These are phyloP conservation scores for Xenopus petersii DNA, from an alignment of 2,797 vertebrate genomes.

Conservation along the genomic window DNA sequence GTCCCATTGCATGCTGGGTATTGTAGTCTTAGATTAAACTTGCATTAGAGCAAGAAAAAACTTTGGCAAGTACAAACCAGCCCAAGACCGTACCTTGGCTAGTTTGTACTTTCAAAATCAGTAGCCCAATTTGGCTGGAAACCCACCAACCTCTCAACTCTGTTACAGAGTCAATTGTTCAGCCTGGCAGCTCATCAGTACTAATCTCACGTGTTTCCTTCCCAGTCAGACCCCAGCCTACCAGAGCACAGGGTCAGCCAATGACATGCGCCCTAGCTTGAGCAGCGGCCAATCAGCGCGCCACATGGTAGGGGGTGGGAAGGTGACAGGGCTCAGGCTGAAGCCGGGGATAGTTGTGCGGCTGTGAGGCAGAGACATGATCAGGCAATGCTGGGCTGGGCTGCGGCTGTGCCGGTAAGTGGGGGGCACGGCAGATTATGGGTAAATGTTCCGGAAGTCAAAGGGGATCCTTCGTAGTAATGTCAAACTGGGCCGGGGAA, in stretches of 20 bases:
- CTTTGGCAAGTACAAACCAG: no score
- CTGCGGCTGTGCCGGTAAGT: slow-evolving; percentile 26
- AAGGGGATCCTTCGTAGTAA: no score
- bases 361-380: slow-evolving; percentile 7
- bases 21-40: no score
- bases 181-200: neutral
- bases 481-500: no score
- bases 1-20: no score
- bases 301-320: neutral
- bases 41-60: no score
- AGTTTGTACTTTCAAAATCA: no score
- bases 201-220: neutral
- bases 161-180: no score
- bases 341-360: slow-evolving; percentile 7
- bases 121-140: no score
- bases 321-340: slow-evolving; percentile 5
- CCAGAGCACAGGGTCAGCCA: neutral
- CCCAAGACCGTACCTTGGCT: no score
- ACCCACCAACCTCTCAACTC: no score
- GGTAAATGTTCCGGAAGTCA: no score
- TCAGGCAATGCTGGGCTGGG: slow-evolving; percentile 24
- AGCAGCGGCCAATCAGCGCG: neutral
- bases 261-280: neutral
- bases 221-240: neutral
- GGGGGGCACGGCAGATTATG: neutral